Evolutionary conservation across 2,113 vertebrate species (phyloP).

Genomic region (Fregata magnificens): DNA sequence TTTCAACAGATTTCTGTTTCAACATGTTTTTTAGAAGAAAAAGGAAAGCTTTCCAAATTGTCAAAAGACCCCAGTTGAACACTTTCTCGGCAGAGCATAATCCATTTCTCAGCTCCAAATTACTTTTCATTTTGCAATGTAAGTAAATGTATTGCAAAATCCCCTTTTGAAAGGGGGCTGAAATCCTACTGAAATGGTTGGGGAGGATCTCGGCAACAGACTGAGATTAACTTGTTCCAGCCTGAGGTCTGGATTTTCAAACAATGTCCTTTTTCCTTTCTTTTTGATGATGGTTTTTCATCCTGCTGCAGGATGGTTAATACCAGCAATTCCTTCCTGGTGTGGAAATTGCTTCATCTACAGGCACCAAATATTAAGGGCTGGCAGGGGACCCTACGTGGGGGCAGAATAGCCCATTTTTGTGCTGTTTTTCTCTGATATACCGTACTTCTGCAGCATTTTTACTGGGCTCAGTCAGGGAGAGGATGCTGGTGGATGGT

Average conservation of each 20-base stretch:
- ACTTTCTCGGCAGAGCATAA: background rate
- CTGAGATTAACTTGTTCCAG: background rate
- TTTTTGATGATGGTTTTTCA: background rate
- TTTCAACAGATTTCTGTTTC: background rate
- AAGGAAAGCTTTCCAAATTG: background rate
- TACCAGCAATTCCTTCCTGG: background rate
- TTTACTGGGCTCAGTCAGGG: background rate
- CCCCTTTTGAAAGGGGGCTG: background rate
- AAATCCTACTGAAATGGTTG: background rate
- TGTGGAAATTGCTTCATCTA: background rate
- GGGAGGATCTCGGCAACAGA: background rate
- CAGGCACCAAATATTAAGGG: background rate
- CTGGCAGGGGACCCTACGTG: background rate
- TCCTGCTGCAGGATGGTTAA: background rate
- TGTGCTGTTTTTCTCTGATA: background rate
- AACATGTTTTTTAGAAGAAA: background rate
- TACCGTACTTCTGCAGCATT: background rate
- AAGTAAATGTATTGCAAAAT: conserved; percentile 16
- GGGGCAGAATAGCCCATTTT: background rate
- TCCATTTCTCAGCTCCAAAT: background rate
- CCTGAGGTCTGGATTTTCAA: background rate
- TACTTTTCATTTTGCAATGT: background rate
- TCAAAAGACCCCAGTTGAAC: background rate
- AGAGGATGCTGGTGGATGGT: background rate
- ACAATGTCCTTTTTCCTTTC: background rate